phyloP scores from a whole-genome alignment of 2,113 vertebrate genomes.

The Zootoca vivipara region DNA sequence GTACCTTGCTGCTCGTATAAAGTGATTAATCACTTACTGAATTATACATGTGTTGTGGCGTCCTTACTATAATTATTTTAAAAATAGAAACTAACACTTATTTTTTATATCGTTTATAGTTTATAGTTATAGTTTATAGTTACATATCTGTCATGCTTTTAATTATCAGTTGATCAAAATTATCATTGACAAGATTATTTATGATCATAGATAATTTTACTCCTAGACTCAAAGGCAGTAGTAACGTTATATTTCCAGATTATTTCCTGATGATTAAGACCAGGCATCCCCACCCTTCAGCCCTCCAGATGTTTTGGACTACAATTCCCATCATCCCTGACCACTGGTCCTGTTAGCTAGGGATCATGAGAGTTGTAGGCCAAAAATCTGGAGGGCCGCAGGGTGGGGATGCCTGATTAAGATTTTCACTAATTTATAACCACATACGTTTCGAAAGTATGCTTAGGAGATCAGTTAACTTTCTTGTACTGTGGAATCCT shows the following conservation, averaged over 20 bases:
- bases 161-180: not conserved
- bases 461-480: too few relatives aligned
- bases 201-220: not conserved
- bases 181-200: not conserved
- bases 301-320: too few relatives aligned
- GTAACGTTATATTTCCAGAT: not conserved
- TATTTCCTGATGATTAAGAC: too few relatives aligned
- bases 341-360: too few relatives aligned
- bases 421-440: too few relatives aligned
- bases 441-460: too few relatives aligned
- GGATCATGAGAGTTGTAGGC: too few relatives aligned
- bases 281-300: too few relatives aligned
- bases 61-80: not conserved
- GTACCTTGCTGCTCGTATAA: not conserved
- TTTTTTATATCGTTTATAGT: not conserved
- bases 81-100: not conserved
- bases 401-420: too few relatives aligned
- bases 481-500: too few relatives aligned
- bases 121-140: not conserved
- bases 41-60: not conserved
- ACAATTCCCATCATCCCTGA: too few relatives aligned
- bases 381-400: too few relatives aligned
- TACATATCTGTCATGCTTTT: not conserved
- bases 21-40: not conserved
- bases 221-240: not conserved